Evolutionary conservation across 64 coral and sea anemone genomes (phyloP).

Genomic region (Anthopleura sola): DNA sequence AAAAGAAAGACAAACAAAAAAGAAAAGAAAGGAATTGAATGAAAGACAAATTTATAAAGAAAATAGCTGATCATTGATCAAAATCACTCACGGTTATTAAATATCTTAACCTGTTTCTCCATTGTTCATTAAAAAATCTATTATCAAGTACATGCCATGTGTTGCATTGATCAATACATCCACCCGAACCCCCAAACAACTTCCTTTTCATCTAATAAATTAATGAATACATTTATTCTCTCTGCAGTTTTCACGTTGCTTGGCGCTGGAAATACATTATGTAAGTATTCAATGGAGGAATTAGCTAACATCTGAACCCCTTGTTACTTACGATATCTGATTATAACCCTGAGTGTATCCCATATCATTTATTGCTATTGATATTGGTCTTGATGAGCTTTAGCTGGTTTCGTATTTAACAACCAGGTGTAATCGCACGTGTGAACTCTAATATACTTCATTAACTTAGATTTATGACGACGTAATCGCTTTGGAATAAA

Average conservation of each 20-base stretch:
- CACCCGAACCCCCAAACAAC: neutral
- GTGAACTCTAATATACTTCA: neutral
- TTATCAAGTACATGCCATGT: neutral
- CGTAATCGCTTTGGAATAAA: neutral
- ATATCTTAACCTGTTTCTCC: neutral
- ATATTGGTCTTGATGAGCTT: neutral
- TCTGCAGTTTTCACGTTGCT: neutral
- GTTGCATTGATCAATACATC: neutral
- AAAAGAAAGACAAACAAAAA: too few relatives aligned
- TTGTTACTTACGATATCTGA: neutral
- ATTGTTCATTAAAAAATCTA: neutral
- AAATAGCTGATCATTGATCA: too few relatives aligned
- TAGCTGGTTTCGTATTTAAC: neutral
- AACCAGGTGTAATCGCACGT: neutral
- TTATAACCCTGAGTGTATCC: neutral
- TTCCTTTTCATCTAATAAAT: neutral
- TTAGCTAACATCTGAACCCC: too few relatives aligned
- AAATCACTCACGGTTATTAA: neutral
- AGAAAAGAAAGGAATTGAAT: too few relatives aligned
- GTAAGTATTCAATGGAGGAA: constrained; percentile 8
- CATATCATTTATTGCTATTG: neutral
- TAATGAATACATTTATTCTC: neutral
- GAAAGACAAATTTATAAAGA: too few relatives aligned
- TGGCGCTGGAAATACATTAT: neutral
- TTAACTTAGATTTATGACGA: neutral